Percentiles rank a stretch among this genome's conserved stretches.
Conservation (phyloP, 1,140 invertebrate species). For the Ceratosolen solmsi region DNA sequence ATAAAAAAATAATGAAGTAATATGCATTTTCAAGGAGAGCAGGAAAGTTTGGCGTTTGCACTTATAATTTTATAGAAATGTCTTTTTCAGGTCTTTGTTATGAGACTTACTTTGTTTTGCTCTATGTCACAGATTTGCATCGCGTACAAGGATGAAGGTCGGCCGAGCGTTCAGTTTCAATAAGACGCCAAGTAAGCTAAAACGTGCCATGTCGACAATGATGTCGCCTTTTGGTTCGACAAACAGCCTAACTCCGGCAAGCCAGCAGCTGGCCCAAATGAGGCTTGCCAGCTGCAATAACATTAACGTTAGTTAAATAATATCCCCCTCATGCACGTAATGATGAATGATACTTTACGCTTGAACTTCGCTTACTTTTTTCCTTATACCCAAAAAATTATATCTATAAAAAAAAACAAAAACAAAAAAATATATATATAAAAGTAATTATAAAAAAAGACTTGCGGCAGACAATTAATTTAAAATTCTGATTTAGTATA, state of each 20-base stretch:
- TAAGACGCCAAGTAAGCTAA: slow-evolving; percentile 93
- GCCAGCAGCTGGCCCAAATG: slow-evolving; percentile 84
- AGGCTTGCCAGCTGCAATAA: slow-evolving; percentile 87
- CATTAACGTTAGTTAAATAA: slow-evolving; percentile 81
- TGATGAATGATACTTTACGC: slow-evolving; percentile 9
- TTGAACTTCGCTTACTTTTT: slow-evolving; percentile 14
- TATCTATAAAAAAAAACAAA: not conserved
- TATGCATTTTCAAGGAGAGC: slow-evolving; percentile 27
- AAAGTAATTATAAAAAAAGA: not conserved
- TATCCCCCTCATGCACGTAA: slow-evolving; percentile 31
- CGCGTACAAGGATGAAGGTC: slow-evolving; percentile 89
- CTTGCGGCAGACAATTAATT: slow-evolving; percentile 9
- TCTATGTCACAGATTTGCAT: slow-evolving; percentile 79
- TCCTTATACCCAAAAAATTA: not conserved
- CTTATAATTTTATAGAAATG: slow-evolving; percentile 36
- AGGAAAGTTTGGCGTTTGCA: slow-evolving; percentile 58
- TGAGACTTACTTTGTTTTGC: slow-evolving; percentile 1
- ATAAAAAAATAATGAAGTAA: not conserved
- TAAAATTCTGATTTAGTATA: slow-evolving; percentile 22
- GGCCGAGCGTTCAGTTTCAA: slow-evolving; percentile 95
- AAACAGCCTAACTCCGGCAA: slow-evolving; percentile 82
- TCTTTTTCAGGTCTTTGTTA: not conserved
- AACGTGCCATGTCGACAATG: slow-evolving; percentile 94
- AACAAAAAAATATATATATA: not conserved
- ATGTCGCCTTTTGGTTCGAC: slow-evolving; percentile 91